Evolutionary conservation across 2,797 vertebrate species (phyloP).

Genomic region (Sebastes taczanowskii): DNA sequence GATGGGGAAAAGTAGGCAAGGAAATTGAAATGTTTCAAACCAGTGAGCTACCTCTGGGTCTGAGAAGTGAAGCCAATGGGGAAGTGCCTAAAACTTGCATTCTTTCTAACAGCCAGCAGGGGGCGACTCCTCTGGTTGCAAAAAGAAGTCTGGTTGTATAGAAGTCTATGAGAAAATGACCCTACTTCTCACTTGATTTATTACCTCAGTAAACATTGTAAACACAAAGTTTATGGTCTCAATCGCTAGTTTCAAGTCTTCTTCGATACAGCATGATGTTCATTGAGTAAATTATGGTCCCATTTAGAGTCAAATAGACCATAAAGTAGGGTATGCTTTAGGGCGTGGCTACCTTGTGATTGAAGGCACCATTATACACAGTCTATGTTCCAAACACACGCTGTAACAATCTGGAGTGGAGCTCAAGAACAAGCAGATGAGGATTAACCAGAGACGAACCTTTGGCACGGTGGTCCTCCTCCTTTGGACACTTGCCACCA

Average conservation of each 20-base stretch:
- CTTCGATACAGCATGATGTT: too few species aligned
- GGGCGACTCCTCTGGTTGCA: not conserved
- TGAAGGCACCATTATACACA: too few species aligned
- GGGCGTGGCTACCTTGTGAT: too few species aligned
- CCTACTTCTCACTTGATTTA: not conserved
- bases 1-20: not conserved
- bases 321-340: not conserved
- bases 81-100: not conserved
- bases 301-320: not conserved
- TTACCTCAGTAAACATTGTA: not conserved
- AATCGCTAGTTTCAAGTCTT: too few species aligned
- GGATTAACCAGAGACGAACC: constrained; percentile 77
- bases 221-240: too few species aligned
- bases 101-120: not conserved
- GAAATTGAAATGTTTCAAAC: not conserved
- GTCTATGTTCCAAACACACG: not conserved
- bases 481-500: constrained; percentile 97
- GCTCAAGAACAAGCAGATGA: not conserved
- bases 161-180: not conserved
- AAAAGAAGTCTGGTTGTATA: accelerated
- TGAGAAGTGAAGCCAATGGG: not conserved
- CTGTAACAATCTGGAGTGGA: not conserved
- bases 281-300: not conserved
- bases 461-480: constrained; percentile 98
- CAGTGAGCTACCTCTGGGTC: not conserved